Percentiles rank a stretch among this genome's conserved stretches.
Conservation (phyloP, 92 coral and sea anemone species). For the Hydrozoanthus gracilis region DNA sequence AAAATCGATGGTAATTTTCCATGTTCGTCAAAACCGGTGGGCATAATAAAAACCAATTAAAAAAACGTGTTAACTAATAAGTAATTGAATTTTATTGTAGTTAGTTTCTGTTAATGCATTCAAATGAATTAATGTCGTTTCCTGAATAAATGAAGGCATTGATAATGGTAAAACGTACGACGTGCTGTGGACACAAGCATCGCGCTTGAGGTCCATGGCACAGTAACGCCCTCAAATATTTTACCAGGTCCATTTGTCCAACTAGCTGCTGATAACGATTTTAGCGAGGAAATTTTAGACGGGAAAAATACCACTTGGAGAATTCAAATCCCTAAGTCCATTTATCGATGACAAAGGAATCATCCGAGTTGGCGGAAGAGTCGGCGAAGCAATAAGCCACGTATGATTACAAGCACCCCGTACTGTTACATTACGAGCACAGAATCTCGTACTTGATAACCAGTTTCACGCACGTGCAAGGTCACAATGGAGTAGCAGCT, state of each 20-base stretch:
- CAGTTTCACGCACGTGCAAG: slow-evolving; percentile 4
- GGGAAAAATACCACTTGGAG: background rate
- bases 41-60: too few species aligned
- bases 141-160: too few species aligned
- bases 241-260: slow-evolving; percentile 46
- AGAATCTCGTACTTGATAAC: slow-evolving; percentile 44
- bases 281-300: too few species aligned
- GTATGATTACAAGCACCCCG: slow-evolving; percentile 41
- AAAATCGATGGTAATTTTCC: too few species aligned
- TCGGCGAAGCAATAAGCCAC: slow-evolving; percentile 37
- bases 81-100: too few species aligned
- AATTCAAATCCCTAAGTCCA: slow-evolving; percentile 45
- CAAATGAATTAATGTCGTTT: too few species aligned
- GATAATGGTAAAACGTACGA: too few species aligned
- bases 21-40: too few species aligned
- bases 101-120: too few species aligned
- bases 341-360: slow-evolving; percentile 35
- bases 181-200: slow-evolving; percentile 53
- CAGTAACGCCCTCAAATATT: slow-evolving; percentile 51
- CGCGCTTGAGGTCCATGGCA: slow-evolving; percentile 52
- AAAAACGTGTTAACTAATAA: too few species aligned
- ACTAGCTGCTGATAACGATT: background rate
- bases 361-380: slow-evolving; percentile 53
- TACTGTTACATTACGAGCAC: slow-evolving; percentile 13
- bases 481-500: slow-evolving; percentile 46